Percentiles rank a stretch among this genome's conserved stretches.
Conservation (phyloP, 2,113 vertebrate species). For the Mus pahari region DNA sequence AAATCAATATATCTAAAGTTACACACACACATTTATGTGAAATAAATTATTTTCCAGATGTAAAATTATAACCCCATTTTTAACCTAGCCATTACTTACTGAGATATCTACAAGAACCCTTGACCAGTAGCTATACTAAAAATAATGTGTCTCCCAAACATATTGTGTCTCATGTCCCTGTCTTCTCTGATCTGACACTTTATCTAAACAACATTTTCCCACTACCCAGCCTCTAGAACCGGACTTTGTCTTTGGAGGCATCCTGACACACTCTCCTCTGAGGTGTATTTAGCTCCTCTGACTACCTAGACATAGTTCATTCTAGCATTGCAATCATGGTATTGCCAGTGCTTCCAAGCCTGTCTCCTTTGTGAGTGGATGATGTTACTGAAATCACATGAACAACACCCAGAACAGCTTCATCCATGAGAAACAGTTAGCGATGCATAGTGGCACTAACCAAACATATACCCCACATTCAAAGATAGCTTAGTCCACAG, state of each 20-base stretch:
- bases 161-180: neutral
- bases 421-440: neutral
- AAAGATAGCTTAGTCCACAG: neutral
- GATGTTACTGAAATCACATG: neutral
- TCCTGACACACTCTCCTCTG: neutral
- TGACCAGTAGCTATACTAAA: neutral
- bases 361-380: neutral
- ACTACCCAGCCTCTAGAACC: neutral
- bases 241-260: neutral
- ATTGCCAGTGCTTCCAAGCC: neutral
- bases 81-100: neutral
- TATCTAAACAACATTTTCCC: neutral
- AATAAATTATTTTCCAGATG: slow-evolving; percentile 2
- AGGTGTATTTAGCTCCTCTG: neutral
- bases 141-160: no score
- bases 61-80: neutral
- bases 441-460: neutral
- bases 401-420: neutral
- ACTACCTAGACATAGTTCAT: neutral
- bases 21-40: neutral
- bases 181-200: neutral
- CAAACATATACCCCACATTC: neutral
- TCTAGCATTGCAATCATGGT: neutral
- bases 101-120: neutral
- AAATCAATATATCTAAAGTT: slow-evolving; percentile 8